These are phyloP conservation scores for Pyxicephalus adspersus DNA, from an alignment of 2,113 vertebrate species.

Conservation along the genomic window DNA sequence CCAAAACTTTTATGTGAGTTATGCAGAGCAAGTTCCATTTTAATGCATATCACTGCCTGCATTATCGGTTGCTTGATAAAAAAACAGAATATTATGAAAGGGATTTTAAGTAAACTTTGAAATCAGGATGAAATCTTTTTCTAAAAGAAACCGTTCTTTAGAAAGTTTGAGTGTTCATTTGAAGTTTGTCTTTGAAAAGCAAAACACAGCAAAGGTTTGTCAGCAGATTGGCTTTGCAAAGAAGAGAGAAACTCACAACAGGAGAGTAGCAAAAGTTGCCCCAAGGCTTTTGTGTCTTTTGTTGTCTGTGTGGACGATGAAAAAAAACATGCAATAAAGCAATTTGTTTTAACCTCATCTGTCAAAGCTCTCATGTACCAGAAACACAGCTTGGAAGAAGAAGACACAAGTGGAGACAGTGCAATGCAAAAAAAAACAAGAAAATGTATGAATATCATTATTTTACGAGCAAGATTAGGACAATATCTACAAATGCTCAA, in stretches of 20 bases:
- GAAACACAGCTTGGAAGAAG: conserved; percentile 21
- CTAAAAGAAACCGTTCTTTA: conserved; percentile 33
- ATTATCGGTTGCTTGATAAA: conserved; percentile 28
- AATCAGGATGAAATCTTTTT: conserved; percentile 35
- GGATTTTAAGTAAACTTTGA: conserved; percentile 29
- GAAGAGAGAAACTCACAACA: conserved; percentile 29
- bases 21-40: conserved; percentile 10
- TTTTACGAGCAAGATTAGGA: not conserved
- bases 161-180: conserved; percentile 46
- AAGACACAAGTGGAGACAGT: conserved; percentile 12
- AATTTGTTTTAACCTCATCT: conserved; percentile 53
- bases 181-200: conserved; percentile 47
- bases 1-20: conserved; percentile 29
- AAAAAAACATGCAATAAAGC: conserved; percentile 48
- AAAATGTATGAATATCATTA: conserved; percentile 29
- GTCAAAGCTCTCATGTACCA: conserved; percentile 24
- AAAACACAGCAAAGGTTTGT: conserved; percentile 51
- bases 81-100: conserved; percentile 34
- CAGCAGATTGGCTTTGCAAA: conserved; percentile 39
- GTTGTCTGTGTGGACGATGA: conserved; percentile 49
- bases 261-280: conserved; percentile 47
- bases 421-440: conserved; percentile 6
- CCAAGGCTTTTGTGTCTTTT: conserved; percentile 46
- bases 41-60: conserved; percentile 12
- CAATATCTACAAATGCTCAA: not conserved